phyloP scores from a whole-genome alignment of 53 echinoderm and acorn worm genomes.

The Antedon mediterranea region DNA sequence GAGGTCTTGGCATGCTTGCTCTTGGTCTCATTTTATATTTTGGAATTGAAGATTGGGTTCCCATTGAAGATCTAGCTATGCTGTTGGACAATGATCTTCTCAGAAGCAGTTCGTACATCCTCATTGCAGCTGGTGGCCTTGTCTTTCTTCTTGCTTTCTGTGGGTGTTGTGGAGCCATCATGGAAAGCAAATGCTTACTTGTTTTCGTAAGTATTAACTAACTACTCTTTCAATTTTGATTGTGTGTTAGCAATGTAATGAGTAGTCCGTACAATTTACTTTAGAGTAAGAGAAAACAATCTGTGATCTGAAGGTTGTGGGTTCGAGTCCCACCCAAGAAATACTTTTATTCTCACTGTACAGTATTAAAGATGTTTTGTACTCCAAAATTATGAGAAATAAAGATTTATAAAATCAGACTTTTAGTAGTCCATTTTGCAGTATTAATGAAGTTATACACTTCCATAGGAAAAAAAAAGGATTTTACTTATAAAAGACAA shows the following conservation, averaged over 20 bases:
- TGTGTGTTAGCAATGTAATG: not conserved
- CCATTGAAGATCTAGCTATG: constrained; percentile 17
- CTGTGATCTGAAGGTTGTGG: no score
- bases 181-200: constrained; percentile 33
- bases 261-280: no score
- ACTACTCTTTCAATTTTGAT: not conserved
- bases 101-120: constrained; percentile 28
- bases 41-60: constrained; percentile 19
- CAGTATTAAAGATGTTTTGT: no score
- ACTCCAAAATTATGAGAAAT: no score
- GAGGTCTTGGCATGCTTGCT: constrained; percentile 29
- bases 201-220: constrained; percentile 25
- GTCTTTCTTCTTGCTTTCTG: constrained; percentile 30
- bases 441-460: no score
- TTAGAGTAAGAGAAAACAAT: no score
- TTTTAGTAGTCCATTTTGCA: no score
- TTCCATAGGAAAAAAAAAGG: no score
- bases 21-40: constrained; percentile 25
- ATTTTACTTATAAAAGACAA: no score
- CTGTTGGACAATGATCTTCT: constrained; percentile 25
- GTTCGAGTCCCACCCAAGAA: no score
- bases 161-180: constrained; percentile 34
- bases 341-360: no score
- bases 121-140: constrained; percentile 38
- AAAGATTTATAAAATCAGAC: no score